phyloP scores from a whole-genome alignment of 2,113 vertebrate species.

The Colossoma macropomum region DNA sequence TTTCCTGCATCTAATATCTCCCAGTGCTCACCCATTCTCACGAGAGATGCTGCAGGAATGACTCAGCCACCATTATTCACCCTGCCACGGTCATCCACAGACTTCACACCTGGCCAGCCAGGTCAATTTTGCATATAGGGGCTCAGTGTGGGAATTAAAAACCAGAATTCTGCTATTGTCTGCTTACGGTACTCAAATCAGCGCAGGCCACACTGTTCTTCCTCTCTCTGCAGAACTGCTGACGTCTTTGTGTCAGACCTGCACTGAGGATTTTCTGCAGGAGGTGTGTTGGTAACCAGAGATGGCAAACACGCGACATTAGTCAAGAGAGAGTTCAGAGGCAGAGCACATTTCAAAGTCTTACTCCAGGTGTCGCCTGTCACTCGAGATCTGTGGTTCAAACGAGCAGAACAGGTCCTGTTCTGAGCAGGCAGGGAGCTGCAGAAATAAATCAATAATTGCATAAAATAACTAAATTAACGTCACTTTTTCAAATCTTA shows the following conservation, averaged over 20 bases:
- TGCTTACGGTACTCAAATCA: no score
- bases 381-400: background rate
- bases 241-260: background rate
- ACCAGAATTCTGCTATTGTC: no score
- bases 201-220: background rate
- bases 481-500: background rate
- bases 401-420: background rate
- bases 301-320: background rate
- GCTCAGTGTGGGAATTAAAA: background rate
- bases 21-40: background rate
- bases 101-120: no score
- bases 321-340: background rate
- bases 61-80: slow-evolving; percentile 21
- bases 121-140: background rate
- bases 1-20: background rate
- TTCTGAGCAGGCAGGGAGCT: background rate
- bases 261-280: background rate
- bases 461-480: background rate
- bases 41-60: slow-evolving; percentile 12
- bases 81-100: background rate
- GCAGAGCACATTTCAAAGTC: background rate
- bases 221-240: background rate
- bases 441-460: background rate
- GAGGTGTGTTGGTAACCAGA: background rate
- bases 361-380: background rate